Percentiles rank a stretch among this genome's conserved stretches.
These are phyloP conservation scores for Neomonachus schauinslandi DNA, from an alignment of 2,113 vertebrate species.

Conservation along the genomic window DNA sequence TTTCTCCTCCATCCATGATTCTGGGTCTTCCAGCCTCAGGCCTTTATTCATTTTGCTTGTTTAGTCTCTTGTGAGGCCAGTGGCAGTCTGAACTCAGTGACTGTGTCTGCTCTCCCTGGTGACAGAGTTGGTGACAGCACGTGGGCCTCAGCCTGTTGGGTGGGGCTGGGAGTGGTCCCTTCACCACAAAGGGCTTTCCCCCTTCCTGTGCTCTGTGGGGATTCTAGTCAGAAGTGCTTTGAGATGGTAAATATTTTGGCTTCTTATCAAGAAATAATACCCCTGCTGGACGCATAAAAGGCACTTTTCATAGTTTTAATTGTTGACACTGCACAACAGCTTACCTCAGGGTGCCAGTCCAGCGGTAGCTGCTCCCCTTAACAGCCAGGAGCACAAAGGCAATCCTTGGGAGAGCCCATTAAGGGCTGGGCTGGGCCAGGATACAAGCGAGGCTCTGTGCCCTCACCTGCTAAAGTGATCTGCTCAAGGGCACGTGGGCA, in stretches of 20 bases:
- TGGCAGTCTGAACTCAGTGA: not conserved
- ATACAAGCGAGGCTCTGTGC: not conserved
- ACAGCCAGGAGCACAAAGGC: not conserved
- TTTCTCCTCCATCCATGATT: not conserved
- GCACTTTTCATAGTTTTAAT: constrained; percentile 6
- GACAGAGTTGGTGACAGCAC: constrained; percentile 56
- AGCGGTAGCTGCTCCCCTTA: not conserved
- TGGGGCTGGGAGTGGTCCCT: not conserved
- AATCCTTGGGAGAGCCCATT: not conserved
- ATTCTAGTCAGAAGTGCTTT: constrained; percentile 31
- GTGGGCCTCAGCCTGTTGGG: not conserved
- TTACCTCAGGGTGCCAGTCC: not conserved
- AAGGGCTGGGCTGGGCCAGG: not conserved
- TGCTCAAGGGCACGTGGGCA: not conserved
- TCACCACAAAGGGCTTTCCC: not conserved
- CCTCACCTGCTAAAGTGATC: not conserved
- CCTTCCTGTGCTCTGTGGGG: not conserved
- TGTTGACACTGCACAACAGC: not conserved
- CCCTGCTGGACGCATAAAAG: not conserved
- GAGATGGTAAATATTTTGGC: not conserved
- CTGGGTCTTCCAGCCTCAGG: constrained; percentile 60
- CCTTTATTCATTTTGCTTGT: constrained; percentile 50
- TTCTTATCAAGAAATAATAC: not conserved
- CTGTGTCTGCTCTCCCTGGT: constrained; percentile 37
- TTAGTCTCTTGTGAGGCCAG: constrained; percentile 54